Base-by-base conservation (phyloP, 30 jellyfish, hydroid and myxozoan genomes). In the Aurelia aurita complex sp. Pacific region DNA sequence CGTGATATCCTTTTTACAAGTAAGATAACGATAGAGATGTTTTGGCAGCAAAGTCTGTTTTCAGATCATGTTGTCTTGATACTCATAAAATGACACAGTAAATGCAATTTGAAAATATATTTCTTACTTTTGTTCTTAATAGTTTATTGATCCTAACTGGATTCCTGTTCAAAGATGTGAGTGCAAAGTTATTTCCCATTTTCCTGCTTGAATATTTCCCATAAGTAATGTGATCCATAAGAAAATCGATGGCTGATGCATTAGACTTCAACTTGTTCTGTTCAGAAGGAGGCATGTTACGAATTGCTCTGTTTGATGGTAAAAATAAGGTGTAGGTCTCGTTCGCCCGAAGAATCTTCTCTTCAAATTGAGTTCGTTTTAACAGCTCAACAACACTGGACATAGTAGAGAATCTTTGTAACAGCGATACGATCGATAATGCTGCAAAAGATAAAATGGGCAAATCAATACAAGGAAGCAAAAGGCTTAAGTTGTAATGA, bases 281-380 rank as follows among this genome's bases (percentile, higher is more conserved):
- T 32, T 50, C 17, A 16, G 53, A 36, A 7, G 50, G 63, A 38
- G 29, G 38, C 80, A 79, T 38, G 0, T 40, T 12, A 33, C 8
- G 14, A 51, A 79, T 46, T 35, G 89, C 89, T n/a, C 18, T n/a
- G 18, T 79, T 66, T 64, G 89, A 79, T 17, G 89, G 89, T 12
- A 79, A 12, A 51, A 79, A 79, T 46, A 79, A 67, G 14, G 89
- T 79, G n/a, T 15, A 64, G 46, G 42, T 64, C 46, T 66, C 68
- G 38, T 66, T 64, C 2, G 57, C n/a, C n/a, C n/a, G 42, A 10
- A 66, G 63, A 65, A n/a, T 18, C 0, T 10, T 42, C 54, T 53
- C 34, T 23, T 79, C 89, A 11, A 79, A 17, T 16, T 64, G 42
- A 13, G 89, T 64, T 65, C 69, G 57, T 50, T 52, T 64, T 43